These are phyloP conservation scores for Oryzias javanicus DNA, from an alignment of 2,113 vertebrate genomes.

Conservation along the genomic window DNA sequence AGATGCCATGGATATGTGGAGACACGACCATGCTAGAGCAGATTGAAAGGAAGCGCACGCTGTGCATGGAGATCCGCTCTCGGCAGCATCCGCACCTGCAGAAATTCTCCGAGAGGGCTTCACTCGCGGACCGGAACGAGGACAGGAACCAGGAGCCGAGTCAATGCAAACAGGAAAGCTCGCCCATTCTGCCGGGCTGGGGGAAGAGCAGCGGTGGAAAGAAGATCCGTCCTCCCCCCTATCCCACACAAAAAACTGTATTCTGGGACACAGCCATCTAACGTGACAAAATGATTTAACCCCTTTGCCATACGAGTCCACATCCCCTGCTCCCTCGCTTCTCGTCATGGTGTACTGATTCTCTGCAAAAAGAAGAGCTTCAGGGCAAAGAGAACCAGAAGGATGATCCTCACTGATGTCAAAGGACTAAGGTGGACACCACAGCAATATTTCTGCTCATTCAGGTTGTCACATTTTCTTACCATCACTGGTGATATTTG, in stretches of 20 bases:
- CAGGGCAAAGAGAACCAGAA: slow-evolving; percentile 45
- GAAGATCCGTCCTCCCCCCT: slow-evolving; percentile 92
- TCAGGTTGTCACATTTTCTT: slow-evolving; percentile 80
- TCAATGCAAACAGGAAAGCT: slow-evolving; percentile 89
- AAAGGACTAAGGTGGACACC: slow-evolving; percentile 73
- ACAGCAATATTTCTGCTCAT: slow-evolving; percentile 81
- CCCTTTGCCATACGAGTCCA: slow-evolving; percentile 49
- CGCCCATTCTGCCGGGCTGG: slow-evolving; percentile 85
- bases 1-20: slow-evolving; percentile 95
- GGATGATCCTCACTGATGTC: slow-evolving; percentile 62
- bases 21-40: slow-evolving; percentile 97
- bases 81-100: slow-evolving; percentile 87
- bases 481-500: slow-evolving; percentile 79
- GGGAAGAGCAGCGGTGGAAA: slow-evolving; percentile 87
- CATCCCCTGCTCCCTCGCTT: slow-evolving; percentile 43
- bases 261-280: slow-evolving; percentile 98
- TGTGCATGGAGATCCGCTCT: slow-evolving; percentile 94
- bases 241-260: slow-evolving; percentile 90
- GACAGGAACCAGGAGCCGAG: slow-evolving; percentile 55
- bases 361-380: slow-evolving; percentile 36
- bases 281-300: slow-evolving; percentile 56
- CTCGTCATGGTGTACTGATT: slow-evolving; percentile 31
- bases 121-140: slow-evolving; percentile 51
- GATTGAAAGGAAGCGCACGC: slow-evolving; percentile 95
- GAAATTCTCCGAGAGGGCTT: slow-evolving; percentile 66